phyloP scores from a whole-genome alignment of 2,113 vertebrate genomes.

The human (Homo sapiens) region GRCh38 chr9:23277001-23277500 shows the following conservation, averaged over 20 bases:
- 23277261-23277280: background rate
- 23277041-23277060: background rate
- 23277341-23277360: background rate
- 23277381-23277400: background rate
- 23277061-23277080: background rate
- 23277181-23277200: background rate
- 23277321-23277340: background rate
- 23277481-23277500: background rate
- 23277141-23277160: background rate
- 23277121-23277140: background rate
- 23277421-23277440: background rate
- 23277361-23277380: background rate
- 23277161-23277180: background rate
- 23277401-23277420: background rate
- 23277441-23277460: constrained; percentile 18
- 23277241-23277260: background rate
- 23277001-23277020: background rate
- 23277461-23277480: background rate
- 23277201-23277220: background rate
- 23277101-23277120: constrained; percentile 3
- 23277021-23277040: background rate
- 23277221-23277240: constrained; percentile 10
- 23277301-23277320: background rate
- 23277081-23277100: background rate
- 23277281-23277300: background rate